Evolutionary conservation across 2,113 vertebrate species (phyloP).

Genomic region (Dissostichus mawsoni): DNA sequence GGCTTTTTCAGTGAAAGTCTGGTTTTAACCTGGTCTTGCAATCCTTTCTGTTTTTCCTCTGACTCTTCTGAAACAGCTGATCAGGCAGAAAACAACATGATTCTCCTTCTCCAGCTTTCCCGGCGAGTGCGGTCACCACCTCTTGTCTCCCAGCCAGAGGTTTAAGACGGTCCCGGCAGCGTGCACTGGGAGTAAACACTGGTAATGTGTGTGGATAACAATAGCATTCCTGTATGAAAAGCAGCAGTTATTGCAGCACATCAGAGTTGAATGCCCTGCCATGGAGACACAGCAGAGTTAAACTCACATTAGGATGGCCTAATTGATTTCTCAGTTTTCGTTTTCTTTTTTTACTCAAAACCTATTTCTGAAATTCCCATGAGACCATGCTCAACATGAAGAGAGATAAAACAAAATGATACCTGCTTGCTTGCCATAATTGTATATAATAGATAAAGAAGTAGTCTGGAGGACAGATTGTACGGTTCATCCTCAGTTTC

Average conservation of each 20-base stretch:
- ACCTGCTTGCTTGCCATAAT: background rate
- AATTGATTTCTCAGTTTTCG: conserved; percentile 4
- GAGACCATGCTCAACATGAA: conserved; percentile 10
- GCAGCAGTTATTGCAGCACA: conserved; percentile 44
- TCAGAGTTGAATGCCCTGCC: conserved; percentile 11
- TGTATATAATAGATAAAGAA: conserved; percentile 2
- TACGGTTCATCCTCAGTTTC: background rate
- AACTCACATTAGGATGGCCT: background rate
- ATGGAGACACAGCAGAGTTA: background rate
- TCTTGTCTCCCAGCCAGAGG: conserved; percentile 48
- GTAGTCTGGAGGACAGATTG: background rate
- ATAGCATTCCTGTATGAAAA: conserved; percentile 61
- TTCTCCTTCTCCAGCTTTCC: conserved; percentile 32
- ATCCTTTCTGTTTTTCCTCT: background rate
- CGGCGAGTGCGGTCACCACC: conserved; percentile 29
- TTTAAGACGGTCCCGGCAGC: conserved; percentile 32
- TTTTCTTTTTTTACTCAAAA: background rate
- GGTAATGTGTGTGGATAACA: conserved; percentile 60
- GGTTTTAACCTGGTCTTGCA: background rate
- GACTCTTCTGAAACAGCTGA: conserved; percentile 45
- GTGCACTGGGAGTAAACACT: conserved; percentile 35
- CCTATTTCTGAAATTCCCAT: conserved; percentile 3
- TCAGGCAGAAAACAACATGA: conserved; percentile 37
- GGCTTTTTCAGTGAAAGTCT: background rate
- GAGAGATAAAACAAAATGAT: conserved; percentile 3